Evolutionary conservation across 2,797 vertebrate species (phyloP).

Genomic region (Okamejei kenojei): DNA sequence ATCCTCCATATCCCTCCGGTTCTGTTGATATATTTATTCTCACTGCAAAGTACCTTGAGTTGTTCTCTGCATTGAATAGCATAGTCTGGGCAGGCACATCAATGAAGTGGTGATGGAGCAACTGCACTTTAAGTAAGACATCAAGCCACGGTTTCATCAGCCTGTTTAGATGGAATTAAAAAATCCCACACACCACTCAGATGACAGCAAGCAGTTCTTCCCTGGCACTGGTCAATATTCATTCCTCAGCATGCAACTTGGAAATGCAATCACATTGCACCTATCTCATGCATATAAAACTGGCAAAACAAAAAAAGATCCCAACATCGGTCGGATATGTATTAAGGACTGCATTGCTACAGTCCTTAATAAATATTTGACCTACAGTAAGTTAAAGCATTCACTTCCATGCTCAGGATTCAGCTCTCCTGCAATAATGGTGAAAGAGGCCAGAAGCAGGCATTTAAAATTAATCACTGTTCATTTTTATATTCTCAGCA

Average conservation of each 20-base stretch:
- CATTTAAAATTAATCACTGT: too few relatives aligned
- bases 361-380: neutral
- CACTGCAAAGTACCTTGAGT: neutral
- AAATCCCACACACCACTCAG: neutral
- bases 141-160: neutral
- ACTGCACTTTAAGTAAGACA: conserved; percentile 1
- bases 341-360: neutral
- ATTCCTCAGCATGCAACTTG: neutral
- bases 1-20: neutral
- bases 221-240: neutral
- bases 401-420: too few relatives aligned
- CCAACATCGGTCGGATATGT: too few relatives aligned
- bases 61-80: neutral
- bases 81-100: neutral
- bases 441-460: too few relatives aligned
- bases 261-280: neutral
- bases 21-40: neutral
- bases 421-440: too few relatives aligned
- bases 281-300: neutral
- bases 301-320: neutral
- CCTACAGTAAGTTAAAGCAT: neutral
- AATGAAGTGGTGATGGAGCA: neutral
- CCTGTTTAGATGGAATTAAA: conserved; percentile 8
- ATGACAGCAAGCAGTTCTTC: neutral
- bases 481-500: too few relatives aligned